Evolutionary conservation across 1,140 invertebrate species (phyloP).

Genomic region (Diachasmimorpha longicaudata): DNA sequence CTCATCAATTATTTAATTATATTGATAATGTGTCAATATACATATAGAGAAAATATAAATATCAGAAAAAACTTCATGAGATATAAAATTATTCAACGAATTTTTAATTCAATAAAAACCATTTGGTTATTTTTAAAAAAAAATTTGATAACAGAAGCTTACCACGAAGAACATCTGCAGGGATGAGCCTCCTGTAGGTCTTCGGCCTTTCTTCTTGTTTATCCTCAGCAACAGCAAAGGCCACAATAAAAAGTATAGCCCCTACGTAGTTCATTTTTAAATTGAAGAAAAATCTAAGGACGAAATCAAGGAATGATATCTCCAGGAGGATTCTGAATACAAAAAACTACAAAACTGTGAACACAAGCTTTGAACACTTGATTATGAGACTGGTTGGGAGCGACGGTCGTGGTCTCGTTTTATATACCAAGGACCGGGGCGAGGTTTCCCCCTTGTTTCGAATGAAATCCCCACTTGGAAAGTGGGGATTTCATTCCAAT

Average conservation of each 20-base stretch:
- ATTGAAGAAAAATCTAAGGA: not conserved
- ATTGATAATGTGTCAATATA: no score
- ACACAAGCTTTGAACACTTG: constrained; percentile 42
- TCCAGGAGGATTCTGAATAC: not conserved
- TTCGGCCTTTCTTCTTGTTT: constrained; percentile 66
- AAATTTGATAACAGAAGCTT: constrained; percentile 33
- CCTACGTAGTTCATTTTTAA: constrained; percentile 54
- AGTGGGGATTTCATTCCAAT: not conserved
- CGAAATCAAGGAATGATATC: constrained; percentile 16
- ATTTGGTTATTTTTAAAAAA: no score
- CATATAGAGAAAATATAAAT: no score
- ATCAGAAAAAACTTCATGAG: no score
- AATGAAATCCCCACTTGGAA: constrained; percentile 33
- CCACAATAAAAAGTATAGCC: constrained; percentile 63
- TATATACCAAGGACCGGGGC: constrained; percentile 53
- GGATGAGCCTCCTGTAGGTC: constrained; percentile 80
- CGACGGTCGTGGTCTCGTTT: constrained; percentile 51
- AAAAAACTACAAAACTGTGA: not conserved
- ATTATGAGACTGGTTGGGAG: constrained; percentile 57
- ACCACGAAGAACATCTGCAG: constrained; percentile 87
- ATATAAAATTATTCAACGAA: no score
- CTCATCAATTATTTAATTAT: no score
- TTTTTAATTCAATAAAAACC: no score
- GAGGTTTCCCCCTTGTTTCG: constrained; percentile 41
- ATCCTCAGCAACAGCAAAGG: constrained; percentile 63